Evolutionary conservation across 2,797 vertebrate genomes (phyloP).

Genomic region (Silurus aristotelis): DNA sequence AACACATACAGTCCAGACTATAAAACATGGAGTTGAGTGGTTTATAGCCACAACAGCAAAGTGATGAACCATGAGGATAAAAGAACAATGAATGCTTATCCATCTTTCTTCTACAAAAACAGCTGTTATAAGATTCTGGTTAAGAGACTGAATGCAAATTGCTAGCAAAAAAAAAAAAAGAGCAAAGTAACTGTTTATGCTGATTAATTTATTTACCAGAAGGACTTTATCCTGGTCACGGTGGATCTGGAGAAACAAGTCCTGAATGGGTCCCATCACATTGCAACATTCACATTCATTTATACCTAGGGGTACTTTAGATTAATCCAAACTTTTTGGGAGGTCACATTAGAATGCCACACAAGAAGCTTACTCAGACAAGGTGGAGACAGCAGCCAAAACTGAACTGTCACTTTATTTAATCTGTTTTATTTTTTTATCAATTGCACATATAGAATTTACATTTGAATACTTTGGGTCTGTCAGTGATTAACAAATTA

Average conservation of each 20-base stretch:
- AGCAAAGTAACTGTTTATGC: slow-evolving; percentile 1
- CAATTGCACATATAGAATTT: too few relatives aligned
- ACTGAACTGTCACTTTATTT: too few relatives aligned
- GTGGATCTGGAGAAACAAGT: neutral
- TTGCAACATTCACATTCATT: neutral
- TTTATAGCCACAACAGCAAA: slow-evolving; percentile 56
- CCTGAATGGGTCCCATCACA: neutral
- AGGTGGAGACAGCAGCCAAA: neutral
- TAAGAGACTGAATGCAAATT: slow-evolving; percentile 38
- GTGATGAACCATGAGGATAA: neutral
- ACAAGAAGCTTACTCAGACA: neutral
- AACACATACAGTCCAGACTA: slow-evolving; percentile 30
- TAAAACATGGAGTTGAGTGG: slow-evolving; percentile 47
- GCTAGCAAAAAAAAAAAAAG: neutral
- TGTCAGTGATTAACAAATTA: too few relatives aligned
- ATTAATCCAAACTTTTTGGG: neutral
- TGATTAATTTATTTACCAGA: neutral
- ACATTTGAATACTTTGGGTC: too few relatives aligned
- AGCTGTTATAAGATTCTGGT: neutral
- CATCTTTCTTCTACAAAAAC: too few relatives aligned
- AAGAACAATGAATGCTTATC: slow-evolving; percentile 58
- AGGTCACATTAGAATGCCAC: neutral
- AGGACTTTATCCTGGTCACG: neutral
- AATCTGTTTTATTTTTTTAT: neutral
- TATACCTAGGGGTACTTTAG: neutral